Base-by-base conservation (phyloP, 2,888 invertebrate genomes). In the Eumacrocentrus americanus region DNA sequence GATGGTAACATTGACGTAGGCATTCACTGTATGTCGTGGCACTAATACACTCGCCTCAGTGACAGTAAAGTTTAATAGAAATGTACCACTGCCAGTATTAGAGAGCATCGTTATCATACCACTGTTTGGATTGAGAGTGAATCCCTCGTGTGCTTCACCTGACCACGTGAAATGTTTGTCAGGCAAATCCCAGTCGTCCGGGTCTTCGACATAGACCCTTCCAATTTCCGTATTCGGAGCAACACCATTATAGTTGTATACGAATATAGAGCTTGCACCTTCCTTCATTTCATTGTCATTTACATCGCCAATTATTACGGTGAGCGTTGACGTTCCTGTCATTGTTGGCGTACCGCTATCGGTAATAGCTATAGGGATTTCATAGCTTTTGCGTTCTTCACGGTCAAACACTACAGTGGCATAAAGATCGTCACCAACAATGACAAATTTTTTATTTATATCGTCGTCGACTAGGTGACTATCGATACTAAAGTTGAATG, bases 131-230 rank as follows among this genome's bases (percentile, higher is more conserved):
- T 93, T 88, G 4, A 97, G 84, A 18, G 86, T 85, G 80, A 95
- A 95, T 72, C 88, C 85, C 0, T 87, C 85, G 66, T 88, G 86
- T 53, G 81, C 81, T 4, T 48, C 16, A 0, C 12, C 50, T 2
- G 85, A 82, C 91, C 92, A 93, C 63, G 84, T 84, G 78, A 96
- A 99, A 11, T 85, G 82, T 82, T 99, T 99, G 81, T 98, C 96
- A 0, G 88, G 88, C 50, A 95, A 82, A 81, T 99, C 98, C 98
- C 98, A 98, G 78, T 98, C 98, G 75, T 99, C 99, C 0, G 89
- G 87, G 81, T 99, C 98, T 42, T 92, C 88, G 0, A 98, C 98
- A 82, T 91, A 98, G 0, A 95, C 94, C 0, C 94, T 85, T 0
- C 98, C 98, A 60, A 98, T 94, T 67, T 90, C 88, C 0, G 91